These are phyloP conservation scores for Luperina nickerlii DNA, from an alignment of 2,888 invertebrate species.

Conservation along the genomic window DNA sequence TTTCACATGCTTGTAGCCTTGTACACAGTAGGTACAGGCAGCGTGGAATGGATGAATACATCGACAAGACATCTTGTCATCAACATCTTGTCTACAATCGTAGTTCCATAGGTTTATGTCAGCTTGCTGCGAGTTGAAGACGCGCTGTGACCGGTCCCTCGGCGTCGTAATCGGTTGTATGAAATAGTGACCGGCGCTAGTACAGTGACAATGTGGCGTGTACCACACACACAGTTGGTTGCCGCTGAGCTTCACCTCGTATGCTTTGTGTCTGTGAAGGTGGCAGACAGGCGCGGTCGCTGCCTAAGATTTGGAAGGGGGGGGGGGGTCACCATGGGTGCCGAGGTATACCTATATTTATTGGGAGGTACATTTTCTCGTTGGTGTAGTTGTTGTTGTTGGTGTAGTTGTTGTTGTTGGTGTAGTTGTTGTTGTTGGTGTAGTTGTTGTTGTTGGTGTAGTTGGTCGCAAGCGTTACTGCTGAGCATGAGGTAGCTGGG, in stretches of 20 bases:
- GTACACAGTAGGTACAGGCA: background rate
- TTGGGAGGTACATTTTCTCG: too few relatives aligned
- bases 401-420: too few relatives aligned
- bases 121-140: background rate
- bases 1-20: conserved; percentile 3
- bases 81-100: background rate
- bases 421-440: too few relatives aligned
- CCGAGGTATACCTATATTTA: too few relatives aligned
- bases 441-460: too few relatives aligned
- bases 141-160: background rate
- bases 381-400: too few relatives aligned
- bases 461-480: too few relatives aligned
- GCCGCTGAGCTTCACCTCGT: background rate
- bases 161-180: too few relatives aligned
- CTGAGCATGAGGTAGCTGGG: too few relatives aligned
- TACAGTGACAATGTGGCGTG: background rate
- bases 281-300: too few relatives aligned
- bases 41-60: background rate
- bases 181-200: background rate
- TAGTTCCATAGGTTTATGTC: background rate
- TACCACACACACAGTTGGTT: background rate
- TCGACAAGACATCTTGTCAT: background rate
- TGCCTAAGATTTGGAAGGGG: too few relatives aligned
- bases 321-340: too few relatives aligned
- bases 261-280: background rate